Percentiles rank a stretch among this genome's conserved stretches.
Conservation (phyloP, 2,797 vertebrate species). For the Sebastes hubbsi region DNA sequence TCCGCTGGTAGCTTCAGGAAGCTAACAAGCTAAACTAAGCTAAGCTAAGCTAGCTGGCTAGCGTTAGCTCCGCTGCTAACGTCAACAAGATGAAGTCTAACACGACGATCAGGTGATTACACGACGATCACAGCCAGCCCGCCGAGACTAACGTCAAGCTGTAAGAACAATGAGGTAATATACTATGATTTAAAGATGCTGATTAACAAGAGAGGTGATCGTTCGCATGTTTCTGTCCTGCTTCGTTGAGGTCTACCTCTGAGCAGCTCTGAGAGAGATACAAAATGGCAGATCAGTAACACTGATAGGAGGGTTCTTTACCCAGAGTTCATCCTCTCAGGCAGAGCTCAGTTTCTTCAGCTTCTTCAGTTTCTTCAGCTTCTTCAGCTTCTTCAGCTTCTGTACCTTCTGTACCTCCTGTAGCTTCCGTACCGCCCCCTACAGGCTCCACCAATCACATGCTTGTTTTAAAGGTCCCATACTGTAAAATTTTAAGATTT, state of each 20-base stretch:
- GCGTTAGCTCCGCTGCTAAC: slow-evolving; percentile 35
- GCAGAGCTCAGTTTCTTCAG: background rate
- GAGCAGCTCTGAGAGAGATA: slow-evolving; percentile 12
- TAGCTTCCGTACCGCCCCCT: too few species aligned
- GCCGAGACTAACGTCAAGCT: background rate
- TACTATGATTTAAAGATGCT: background rate
- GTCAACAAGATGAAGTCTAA: slow-evolving; percentile 60
- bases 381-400: rapidly evolving
- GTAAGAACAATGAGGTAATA: background rate
- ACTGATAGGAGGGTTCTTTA: background rate
- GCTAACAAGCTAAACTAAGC: slow-evolving; percentile 32
- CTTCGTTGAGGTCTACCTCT: slow-evolving; percentile 13
- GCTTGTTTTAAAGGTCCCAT: too few species aligned
- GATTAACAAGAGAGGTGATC: background rate
- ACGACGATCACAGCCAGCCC: background rate
- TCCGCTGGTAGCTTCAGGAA: background rate
- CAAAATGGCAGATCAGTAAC: slow-evolving; percentile 76
- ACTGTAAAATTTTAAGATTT: rapidly evolving
- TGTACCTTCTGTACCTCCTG: rapidly evolving
- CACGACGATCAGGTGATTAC: background rate
- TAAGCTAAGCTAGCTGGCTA: slow-evolving; percentile 37
- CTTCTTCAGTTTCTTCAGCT: too few species aligned
- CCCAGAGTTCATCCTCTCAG: background rate
- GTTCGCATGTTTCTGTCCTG: background rate
- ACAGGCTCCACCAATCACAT: background rate